Percentiles rank a stretch among this genome's conserved stretches.
Conservation (phyloP, 2,888 invertebrate species). For the Anodontia alba region DNA sequence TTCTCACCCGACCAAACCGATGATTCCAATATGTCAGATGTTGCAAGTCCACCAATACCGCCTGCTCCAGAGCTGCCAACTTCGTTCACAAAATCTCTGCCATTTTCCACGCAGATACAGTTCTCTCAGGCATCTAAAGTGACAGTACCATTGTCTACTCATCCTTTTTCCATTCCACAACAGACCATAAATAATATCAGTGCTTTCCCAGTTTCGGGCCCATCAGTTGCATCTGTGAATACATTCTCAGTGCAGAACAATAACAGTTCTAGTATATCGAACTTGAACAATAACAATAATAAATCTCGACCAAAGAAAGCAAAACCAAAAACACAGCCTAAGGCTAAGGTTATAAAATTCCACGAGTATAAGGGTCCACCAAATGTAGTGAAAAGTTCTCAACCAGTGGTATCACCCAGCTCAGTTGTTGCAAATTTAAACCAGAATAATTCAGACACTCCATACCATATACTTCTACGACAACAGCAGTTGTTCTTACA, state of each 20-base stretch:
- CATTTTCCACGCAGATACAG: slow-evolving; percentile 55
- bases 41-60: slow-evolving; percentile 74
- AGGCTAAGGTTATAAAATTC: slow-evolving; percentile 96
- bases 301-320: slow-evolving; percentile 88
- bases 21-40: slow-evolving; percentile 76
- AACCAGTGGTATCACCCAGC: slow-evolving; percentile 49
- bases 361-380: slow-evolving; percentile 95
- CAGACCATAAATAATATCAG: slow-evolving; percentile 42
- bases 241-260: slow-evolving; percentile 51
- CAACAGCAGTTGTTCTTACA: slow-evolving; percentile 97
- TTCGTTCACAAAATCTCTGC: slow-evolving; percentile 60
- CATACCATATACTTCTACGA: slow-evolving; percentile 88
- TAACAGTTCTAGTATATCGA: slow-evolving; percentile 52
- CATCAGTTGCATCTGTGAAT: slow-evolving; percentile 36
- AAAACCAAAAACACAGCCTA: slow-evolving; percentile 92
- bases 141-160: slow-evolving; percentile 60
- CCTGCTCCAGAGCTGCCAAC: slow-evolving; percentile 69
- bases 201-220: slow-evolving; percentile 34
- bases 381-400: slow-evolving; percentile 90
- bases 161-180: slow-evolving; percentile 61
- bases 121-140: slow-evolving; percentile 57
- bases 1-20: slow-evolving; percentile 82
- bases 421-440: slow-evolving; percentile 36
- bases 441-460: slow-evolving; percentile 60
- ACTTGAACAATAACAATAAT: slow-evolving; percentile 63